A percentile compares a stretch with the other conserved stretches of the same genome.
These are phyloP conservation scores for Tapera naevia DNA, from an alignment of 2,797 vertebrate genomes.

Conservation along the genomic window DNA sequence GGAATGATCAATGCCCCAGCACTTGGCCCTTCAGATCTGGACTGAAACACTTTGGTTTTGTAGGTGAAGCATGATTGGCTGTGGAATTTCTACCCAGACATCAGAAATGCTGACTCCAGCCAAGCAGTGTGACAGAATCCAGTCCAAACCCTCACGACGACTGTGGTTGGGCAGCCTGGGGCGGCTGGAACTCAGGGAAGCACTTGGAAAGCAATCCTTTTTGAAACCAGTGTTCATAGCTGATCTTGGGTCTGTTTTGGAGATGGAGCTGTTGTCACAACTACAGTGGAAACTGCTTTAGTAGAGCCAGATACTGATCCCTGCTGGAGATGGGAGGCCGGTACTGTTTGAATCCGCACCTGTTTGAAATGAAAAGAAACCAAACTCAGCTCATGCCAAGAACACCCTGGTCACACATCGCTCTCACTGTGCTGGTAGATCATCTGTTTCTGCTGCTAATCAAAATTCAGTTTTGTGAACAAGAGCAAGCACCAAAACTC, in stretches of 20 bases:
- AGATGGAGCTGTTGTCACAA: slow-evolving; percentile 93
- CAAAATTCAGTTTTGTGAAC: not conserved
- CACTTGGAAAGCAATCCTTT: not conserved
- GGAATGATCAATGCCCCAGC: not conserved
- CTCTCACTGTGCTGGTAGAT: not conserved
- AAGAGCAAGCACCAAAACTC: not conserved
- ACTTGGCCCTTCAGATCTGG: not conserved
- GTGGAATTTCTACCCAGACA: not conserved
- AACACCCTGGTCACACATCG: not conserved
- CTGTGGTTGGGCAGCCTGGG: not conserved
- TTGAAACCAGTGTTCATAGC: slow-evolving; percentile 62
- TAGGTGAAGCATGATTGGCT: not conserved
- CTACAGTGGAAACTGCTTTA: slow-evolving; percentile 93
- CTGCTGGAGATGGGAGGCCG: slow-evolving; percentile 91
- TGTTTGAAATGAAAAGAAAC: slow-evolving; percentile 51
- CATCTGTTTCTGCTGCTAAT: not conserved
- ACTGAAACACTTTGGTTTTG: not conserved
- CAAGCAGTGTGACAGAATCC: not conserved
- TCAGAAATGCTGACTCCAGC: not conserved
- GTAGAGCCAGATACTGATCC: slow-evolving; percentile 86
- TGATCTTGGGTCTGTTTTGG: slow-evolving; percentile 88
- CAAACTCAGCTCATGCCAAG: not conserved
- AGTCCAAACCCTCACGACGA: not conserved
- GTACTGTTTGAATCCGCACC: slow-evolving; percentile 96
- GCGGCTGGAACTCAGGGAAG: not conserved